Percentiles rank a stretch among this genome's conserved stretches.
Evolutionary conservation across 2,888 invertebrate genomes (phyloP).

Genomic region (Chrysina gloriosa): DNA sequence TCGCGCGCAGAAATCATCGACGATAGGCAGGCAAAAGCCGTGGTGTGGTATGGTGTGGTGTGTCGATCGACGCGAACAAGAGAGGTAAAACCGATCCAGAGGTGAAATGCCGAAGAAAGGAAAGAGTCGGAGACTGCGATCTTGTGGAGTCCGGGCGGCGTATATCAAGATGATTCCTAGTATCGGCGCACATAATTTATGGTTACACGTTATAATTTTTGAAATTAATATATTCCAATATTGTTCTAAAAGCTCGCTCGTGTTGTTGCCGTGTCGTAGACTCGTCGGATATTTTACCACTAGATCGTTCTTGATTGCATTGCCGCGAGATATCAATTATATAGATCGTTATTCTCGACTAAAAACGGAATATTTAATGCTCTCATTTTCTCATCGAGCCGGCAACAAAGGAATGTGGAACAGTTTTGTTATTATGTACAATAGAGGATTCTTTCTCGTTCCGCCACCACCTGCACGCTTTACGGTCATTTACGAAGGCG

Average conservation of each 20-base stretch:
- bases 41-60: too few relatives aligned
- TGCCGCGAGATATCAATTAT: slow-evolving; percentile 66
- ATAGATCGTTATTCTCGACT: slow-evolving; percentile 65
- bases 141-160: slow-evolving; percentile 32
- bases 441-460: slow-evolving; percentile 17
- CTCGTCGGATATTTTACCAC: slow-evolving; percentile 64
- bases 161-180: slow-evolving; percentile 45
- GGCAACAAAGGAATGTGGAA: slow-evolving; percentile 43
- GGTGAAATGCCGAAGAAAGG: neutral
- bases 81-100: neutral
- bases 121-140: slow-evolving; percentile 27
- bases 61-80: slow-evolving; percentile 14
- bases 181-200: slow-evolving; percentile 46
- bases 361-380: slow-evolving; percentile 65
- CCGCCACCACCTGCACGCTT: slow-evolving; percentile 4
- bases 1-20: slow-evolving; percentile 14
- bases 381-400: slow-evolving; percentile 53
- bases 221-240: slow-evolving; percentile 64
- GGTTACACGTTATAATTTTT: slow-evolving; percentile 59
- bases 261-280: slow-evolving; percentile 58
- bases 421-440: slow-evolving; percentile 35
- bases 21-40: too few relatives aligned
- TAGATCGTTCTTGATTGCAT: slow-evolving; percentile 64
- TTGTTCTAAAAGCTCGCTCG: slow-evolving; percentile 62
- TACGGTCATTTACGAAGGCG: neutral